These are phyloP conservation scores for Eurosta solidaginis DNA, from an alignment of 1,140 invertebrate species.

Conservation along the genomic window DNA sequence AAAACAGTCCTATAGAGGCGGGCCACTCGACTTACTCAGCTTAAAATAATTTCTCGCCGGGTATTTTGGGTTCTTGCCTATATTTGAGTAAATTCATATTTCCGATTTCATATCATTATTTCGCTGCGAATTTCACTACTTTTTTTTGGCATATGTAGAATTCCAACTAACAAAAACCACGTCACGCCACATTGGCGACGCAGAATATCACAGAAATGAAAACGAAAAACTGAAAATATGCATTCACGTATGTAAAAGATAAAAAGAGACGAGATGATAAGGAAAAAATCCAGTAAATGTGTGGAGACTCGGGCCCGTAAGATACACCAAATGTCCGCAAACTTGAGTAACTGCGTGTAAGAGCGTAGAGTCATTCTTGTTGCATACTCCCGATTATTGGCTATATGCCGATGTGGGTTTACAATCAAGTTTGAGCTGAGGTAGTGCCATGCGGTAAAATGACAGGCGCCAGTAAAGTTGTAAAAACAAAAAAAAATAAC, in stretches of 20 bases:
- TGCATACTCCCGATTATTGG: not conserved
- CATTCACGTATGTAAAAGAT: not conserved
- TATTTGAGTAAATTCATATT: not conserved
- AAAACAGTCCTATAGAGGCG: no score
- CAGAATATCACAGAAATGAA: conserved; percentile 7
- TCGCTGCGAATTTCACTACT: not conserved
- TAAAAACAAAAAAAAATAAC: conserved; percentile 1
- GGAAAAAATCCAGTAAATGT: not conserved
- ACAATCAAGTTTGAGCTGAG: not conserved
- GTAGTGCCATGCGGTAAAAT: not conserved
- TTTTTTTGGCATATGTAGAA: not conserved
- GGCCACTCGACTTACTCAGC: not conserved
- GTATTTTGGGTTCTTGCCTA: not conserved
- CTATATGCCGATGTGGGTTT: not conserved
- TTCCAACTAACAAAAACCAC: not conserved
- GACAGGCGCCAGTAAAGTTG: conserved; percentile 24
- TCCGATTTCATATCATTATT: not conserved
- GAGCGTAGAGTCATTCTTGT: not conserved
- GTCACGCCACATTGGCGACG: conserved; percentile 16
- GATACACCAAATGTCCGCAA: not conserved
- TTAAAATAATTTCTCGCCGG: not conserved
- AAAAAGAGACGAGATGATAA: not conserved
- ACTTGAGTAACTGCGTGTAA: not conserved
- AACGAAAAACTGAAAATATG: not conserved
- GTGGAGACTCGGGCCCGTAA: no score